Evolutionary conservation across 2,113 vertebrate species (phyloP), one percentile per base, ranked within the genome.

Genomic region (Melanocharis versteri): DNA sequence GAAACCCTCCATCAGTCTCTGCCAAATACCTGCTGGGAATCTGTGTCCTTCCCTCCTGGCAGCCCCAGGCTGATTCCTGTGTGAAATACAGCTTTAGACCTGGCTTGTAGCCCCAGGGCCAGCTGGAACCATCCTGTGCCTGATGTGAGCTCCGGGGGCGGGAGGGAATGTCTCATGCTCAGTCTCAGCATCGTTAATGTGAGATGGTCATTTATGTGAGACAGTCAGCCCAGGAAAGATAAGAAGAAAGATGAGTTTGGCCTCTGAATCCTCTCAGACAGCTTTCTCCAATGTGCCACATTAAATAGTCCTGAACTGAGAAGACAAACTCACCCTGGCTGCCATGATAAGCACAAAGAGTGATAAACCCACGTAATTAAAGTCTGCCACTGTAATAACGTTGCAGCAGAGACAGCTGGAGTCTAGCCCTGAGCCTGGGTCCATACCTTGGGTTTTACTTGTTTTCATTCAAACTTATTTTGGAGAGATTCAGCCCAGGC

Each of bases 81-180:
- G 24, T 77, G 58, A 83, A 87, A 72, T 39, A 47, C 19, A 81
- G 81, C 42, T 82, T 76, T 83, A 72, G 40, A 48, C 35, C 51
- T 66, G 81, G 45, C 24, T 91, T 47, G 42, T 79, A 83, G 51
- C 56, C 51, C 69, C 27, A 24, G 57, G 57, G 66, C 57, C 58
- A 80, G 83, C 61, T 56, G 76, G 27, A 66, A 30, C n/a, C 45
- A 45, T 57, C 42, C 60, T 54, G 68, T 2, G 3, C 35, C 18
- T 27, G 58, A 44, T 33, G 23, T 0, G 1, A 54, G 33, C 56
- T 71, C 44, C 0, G 0, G n/a, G 30, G 16, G 17, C 0, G 0
- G 54, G 28, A 42, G 24, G 7, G 33, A n/a, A 18, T 53, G 62
- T 86, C 71, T 92, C 53, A 31, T 2, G 2, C 57, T 90, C 80